A percentile compares a stretch with the other conserved stretches of the same genome.
These are phyloP conservation scores for Dinocampus coccinellae DNA, from an alignment of 2,888 invertebrate genomes.

Conservation along the genomic window DNA sequence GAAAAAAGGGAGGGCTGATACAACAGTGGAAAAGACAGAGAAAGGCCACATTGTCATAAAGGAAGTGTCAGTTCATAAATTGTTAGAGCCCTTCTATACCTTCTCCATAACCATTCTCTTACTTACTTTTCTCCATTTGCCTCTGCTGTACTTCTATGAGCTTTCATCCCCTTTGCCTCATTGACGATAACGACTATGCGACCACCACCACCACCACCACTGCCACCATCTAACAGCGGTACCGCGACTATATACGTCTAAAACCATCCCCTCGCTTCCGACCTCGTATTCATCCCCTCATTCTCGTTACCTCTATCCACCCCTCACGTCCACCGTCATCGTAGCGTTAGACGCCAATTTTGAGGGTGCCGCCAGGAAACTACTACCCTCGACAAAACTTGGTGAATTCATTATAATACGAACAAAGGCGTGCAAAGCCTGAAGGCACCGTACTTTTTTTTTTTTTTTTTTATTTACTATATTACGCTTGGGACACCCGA, in stretches of 20 bases:
- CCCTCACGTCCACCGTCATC: neutral
- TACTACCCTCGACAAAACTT: conserved; percentile 67
- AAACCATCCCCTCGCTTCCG: conserved; percentile 25
- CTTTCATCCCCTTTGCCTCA: conserved; percentile 33
- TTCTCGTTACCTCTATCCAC: neutral
- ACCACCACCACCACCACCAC: neutral
- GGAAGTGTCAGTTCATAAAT: conserved; percentile 67
- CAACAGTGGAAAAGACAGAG: neutral
- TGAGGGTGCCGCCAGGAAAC: conserved; percentile 67
- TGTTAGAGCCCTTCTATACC: conserved; percentile 42
- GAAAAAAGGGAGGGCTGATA: conserved; percentile 45
- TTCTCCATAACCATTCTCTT: conserved; percentile 22
- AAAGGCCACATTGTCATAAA: conserved; percentile 59
- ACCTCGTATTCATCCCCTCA: conserved; percentile 35
- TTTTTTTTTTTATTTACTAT: neutral
- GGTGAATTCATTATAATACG: conserved; percentile 66
- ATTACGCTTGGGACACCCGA: neutral
- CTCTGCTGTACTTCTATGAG: conserved; percentile 2
- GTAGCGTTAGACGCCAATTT: conserved; percentile 59
- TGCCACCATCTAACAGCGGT: neutral
- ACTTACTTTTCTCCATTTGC: conserved; percentile 26
- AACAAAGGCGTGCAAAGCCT: conserved; percentile 62
- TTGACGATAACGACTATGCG: conserved; percentile 5
- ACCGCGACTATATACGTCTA: conserved; percentile 21
- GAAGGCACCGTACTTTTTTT: conserved; percentile 56